A percentile compares a stretch with the other conserved stretches of the same genome.
Evolutionary conservation across 2,113 vertebrate genomes (phyloP).

Genomic region (Guaruba guarouba): DNA sequence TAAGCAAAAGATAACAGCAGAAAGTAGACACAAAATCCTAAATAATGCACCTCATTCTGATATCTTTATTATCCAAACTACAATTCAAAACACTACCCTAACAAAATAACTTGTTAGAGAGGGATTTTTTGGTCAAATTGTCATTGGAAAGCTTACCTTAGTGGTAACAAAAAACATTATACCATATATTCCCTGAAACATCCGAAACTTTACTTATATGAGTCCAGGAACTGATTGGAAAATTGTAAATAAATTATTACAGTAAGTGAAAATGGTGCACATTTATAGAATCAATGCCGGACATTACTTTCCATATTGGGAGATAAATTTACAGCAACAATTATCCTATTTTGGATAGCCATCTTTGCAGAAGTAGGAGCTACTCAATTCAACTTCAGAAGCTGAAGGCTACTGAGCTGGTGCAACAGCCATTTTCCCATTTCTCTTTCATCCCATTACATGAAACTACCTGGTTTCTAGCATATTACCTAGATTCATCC

Average conservation of each 20-base stretch:
- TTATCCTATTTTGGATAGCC: not conserved
- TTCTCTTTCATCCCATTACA: not conserved
- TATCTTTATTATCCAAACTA: not conserved
- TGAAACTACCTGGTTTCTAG: not conserved
- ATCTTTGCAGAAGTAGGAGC: not conserved
- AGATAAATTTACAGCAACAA: not conserved
- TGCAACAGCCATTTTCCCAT: not conserved
- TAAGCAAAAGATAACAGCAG: not conserved
- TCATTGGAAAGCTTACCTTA: not conserved
- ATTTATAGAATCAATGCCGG: not conserved
- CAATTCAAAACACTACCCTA: not conserved
- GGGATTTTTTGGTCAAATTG: not conserved
- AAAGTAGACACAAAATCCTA: not conserved
- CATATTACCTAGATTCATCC: not conserved
- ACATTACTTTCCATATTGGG: not conserved
- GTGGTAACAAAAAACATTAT: not conserved
- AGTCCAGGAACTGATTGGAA: not conserved
- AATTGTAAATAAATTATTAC: not conserved
- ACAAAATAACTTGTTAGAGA: not conserved
- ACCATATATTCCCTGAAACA: not conserved
- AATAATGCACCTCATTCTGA: not conserved
- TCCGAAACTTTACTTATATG: not conserved
- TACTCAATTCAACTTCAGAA: not conserved
- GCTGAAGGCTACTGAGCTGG: not conserved
- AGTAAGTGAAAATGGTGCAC: not conserved